Evolutionary conservation across 2,797 vertebrate species (phyloP), one percentile per base, ranked within the genome.

Genomic region (Sebastes ruberrimus): DNA sequence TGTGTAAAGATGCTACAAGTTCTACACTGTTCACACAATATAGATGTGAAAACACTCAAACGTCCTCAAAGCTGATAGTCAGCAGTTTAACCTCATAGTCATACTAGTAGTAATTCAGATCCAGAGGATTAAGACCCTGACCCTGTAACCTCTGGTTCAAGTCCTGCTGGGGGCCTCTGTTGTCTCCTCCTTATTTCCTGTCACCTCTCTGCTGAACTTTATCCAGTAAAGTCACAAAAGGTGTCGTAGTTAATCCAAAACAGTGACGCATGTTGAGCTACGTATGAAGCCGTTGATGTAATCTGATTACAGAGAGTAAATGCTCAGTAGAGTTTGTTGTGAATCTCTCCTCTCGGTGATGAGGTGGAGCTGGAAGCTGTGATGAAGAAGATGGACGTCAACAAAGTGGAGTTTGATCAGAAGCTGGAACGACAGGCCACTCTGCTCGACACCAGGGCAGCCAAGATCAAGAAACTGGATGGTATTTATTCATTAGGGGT

Each of bases 391-490:
- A 95, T 97, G 95, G 95, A 97, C 11, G 81, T 86, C 25, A 81
- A 97, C 10, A 95, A 93, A 81, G 91, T 85, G 27, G 96, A 97
- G 76, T 93, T 85, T 1, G 94, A 98, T 62, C 89, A 96, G 77
- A 96, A 96, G 92, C 87, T 96, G 74, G 92, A 97, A 57, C 95
- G 93, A 14, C 96, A 97, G 75, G 94, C 95, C 49, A 94, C 96
- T 68, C 95, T 98, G 81, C 95, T 99, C 22, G 96, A 98, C 74
- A 80, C 90, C 66, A 96, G 96, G 85, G 94, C 96, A 4, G 93
- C 94, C 1, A 97, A 96, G 64, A 97, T 99, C 91, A 95, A 88
- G 90, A 99, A 97, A 89, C 93, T 99, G 22, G 97, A 99, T 97
- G 97, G 98, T 94, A 62, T 23, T 46, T 16, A 52, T 46, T 18